Evolutionary conservation across 2,113 vertebrate genomes (phyloP).

Genomic region (Pagrus major): DNA sequence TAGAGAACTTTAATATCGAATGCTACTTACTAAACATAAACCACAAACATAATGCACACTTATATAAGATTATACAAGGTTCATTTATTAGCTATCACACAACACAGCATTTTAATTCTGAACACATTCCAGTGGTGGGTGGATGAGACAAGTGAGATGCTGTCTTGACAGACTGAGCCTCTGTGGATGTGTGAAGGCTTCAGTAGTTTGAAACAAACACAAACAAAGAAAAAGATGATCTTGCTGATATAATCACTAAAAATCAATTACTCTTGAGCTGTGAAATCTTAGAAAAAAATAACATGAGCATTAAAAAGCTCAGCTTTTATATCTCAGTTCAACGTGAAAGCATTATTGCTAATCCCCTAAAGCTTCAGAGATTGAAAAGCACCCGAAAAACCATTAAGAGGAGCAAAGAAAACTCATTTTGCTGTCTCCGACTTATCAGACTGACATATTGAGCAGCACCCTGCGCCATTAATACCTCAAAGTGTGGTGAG

Average conservation of each 20-base stretch:
- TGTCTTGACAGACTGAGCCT: background rate
- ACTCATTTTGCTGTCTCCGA: conserved; percentile 7
- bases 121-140: background rate
- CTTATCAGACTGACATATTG: conserved; percentile 33
- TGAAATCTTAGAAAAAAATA: background rate
- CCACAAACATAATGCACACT: background rate
- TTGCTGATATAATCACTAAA: background rate
- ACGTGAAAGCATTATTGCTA: conserved; percentile 21
- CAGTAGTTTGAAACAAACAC: background rate
- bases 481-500: background rate
- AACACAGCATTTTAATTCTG: background rate
- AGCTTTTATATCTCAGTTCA: conserved; percentile 1
- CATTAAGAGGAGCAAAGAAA: conserved; percentile 28
- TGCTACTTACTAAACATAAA: background rate
- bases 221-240: background rate
- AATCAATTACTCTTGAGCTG: background rate
- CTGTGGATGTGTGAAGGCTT: background rate
- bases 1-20: background rate
- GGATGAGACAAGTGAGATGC: background rate
- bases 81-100: too few relatives aligned
- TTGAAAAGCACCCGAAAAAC: conserved; percentile 14
- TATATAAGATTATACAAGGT: background rate
- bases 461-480: background rate
- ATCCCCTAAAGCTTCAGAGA: conserved; percentile 25
- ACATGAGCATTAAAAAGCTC: background rate